Percentiles rank a stretch among this genome's conserved stretches.
These are phyloP conservation scores for Exocentrus adspersus DNA, from an alignment of 2,888 invertebrate genomes.

Conservation along the genomic window DNA sequence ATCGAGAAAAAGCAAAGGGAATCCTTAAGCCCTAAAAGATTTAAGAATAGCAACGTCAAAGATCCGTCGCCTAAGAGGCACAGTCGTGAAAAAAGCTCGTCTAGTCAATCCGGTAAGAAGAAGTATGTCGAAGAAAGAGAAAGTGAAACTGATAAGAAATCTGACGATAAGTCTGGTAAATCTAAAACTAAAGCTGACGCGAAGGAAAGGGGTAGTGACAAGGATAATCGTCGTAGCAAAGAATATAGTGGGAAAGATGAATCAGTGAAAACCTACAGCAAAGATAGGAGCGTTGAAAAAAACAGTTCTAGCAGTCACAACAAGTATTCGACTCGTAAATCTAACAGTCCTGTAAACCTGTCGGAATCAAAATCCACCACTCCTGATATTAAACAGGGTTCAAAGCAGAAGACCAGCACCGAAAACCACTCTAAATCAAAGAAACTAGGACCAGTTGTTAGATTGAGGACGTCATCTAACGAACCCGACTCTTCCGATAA, in stretches of 20 bases:
- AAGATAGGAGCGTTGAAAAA: slow-evolving; percentile 30
- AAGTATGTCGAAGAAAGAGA: slow-evolving; percentile 1
- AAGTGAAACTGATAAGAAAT: slow-evolving; percentile 25
- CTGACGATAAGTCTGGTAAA: neutral
- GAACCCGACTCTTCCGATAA: slow-evolving; percentile 66
- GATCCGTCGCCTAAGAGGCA: slow-evolving; percentile 10
- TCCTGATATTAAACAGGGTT: slow-evolving; percentile 26
- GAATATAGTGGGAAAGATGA: slow-evolving; percentile 43
- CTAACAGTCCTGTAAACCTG: slow-evolving; percentile 17
- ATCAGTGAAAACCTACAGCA: slow-evolving; percentile 43
- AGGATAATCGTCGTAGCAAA: slow-evolving; percentile 32
- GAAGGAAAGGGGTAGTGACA: slow-evolving; percentile 41
- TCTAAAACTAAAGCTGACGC: no score
- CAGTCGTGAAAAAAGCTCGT: slow-evolving; percentile 6
- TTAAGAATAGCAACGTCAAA: slow-evolving; percentile 4
- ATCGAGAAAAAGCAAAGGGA: slow-evolving; percentile 13
- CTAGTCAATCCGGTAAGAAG: slow-evolving; percentile 10
- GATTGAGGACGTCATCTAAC: slow-evolving; percentile 66
- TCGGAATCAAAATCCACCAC: slow-evolving; percentile 23
- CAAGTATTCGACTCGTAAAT: slow-evolving; percentile 34
- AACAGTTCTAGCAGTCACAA: slow-evolving; percentile 25
- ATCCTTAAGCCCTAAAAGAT: slow-evolving; percentile 16
- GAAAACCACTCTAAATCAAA: slow-evolving; percentile 42
- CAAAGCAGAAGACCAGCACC: slow-evolving; percentile 13
- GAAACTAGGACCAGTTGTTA: slow-evolving; percentile 67